These are phyloP conservation scores for Papilio aristodemus DNA, from an alignment of 1,140 invertebrate species.

Conservation along the genomic window DNA sequence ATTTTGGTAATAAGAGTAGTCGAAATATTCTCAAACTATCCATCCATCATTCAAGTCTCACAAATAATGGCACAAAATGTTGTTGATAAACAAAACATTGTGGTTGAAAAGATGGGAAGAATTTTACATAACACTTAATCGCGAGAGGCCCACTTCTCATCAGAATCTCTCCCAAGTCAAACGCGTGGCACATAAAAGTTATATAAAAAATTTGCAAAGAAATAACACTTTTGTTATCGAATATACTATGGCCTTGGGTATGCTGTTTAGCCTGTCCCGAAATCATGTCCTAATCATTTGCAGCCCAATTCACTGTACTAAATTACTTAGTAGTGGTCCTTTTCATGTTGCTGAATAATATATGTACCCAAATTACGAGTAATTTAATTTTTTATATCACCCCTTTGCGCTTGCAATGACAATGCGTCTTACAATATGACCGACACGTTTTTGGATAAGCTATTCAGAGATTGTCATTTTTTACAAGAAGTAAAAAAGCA, in stretches of 20 bases:
- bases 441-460: neutral
- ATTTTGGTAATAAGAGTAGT: too few relatives aligned
- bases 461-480: neutral
- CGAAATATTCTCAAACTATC: too few relatives aligned
- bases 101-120: too few relatives aligned
- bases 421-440: neutral
- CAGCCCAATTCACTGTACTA: conserved; percentile 12
- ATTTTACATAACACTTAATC: too few relatives aligned
- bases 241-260: neutral
- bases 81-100: too few relatives aligned
- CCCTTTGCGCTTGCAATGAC: conserved; percentile 1
- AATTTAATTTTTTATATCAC: conserved; percentile 15
- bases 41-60: too few relatives aligned
- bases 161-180: neutral
- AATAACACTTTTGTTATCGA: neutral
- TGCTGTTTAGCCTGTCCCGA: conserved; percentile 24
- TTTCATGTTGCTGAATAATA: conserved; percentile 13
- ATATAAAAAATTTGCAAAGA: neutral
- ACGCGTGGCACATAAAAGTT: too few relatives aligned
- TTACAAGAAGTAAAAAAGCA: neutral
- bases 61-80: too few relatives aligned
- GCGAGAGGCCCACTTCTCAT: too few relatives aligned
- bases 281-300: conserved; percentile 27
- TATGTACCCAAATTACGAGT: conserved; percentile 7
- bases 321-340: conserved; percentile 27